A percentile compares a stretch with the other conserved stretches of the same genome.
These are phyloP conservation scores for Ennomos erosarius DNA, from an alignment of 2,888 invertebrate genomes.

Conservation along the genomic window DNA sequence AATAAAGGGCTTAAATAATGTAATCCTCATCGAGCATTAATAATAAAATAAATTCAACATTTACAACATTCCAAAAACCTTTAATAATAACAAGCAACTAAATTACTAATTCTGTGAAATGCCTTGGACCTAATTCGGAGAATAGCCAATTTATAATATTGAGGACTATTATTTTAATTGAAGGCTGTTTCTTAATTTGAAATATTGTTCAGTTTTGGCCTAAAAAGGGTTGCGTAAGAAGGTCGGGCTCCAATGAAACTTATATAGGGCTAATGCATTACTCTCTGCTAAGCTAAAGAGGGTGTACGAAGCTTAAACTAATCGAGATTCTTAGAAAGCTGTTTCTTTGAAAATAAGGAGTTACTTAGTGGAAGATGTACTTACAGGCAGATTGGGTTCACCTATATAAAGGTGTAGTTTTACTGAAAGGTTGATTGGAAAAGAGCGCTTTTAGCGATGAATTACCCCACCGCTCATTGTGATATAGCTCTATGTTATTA, in stretches of 20 bases:
- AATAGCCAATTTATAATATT: conserved; percentile 26
- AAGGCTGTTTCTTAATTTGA: conserved; percentile 20
- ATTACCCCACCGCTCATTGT: too few species aligned
- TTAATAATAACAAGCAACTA: too few species aligned
- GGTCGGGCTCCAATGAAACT: conserved; percentile 40
- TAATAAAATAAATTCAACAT: too few species aligned
- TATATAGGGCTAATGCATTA: conserved; percentile 29
- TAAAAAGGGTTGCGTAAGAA: conserved; percentile 39
- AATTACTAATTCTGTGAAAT: too few species aligned
- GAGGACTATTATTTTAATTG: conserved; percentile 28
- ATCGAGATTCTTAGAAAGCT: conserved; percentile 10
- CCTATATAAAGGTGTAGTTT: neutral
- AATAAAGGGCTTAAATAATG: conserved; percentile 16
- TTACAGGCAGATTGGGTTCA: conserved; percentile 1
- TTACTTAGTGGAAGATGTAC: neutral
- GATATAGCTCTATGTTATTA: too few species aligned
- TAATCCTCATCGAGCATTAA: too few species aligned
- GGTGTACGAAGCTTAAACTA: conserved; percentile 11
- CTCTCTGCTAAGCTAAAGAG: conserved; percentile 19
- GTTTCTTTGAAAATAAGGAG: conserved; percentile 9
- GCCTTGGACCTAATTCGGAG: conserved; percentile 3
- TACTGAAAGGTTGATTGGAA: too few species aligned
- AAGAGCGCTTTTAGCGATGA: too few species aligned
- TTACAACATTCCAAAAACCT: too few species aligned
- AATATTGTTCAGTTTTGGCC: conserved; percentile 31